Evolutionary conservation across 2,888 invertebrate species (phyloP).

Genomic region (Monopis laevigella): DNA sequence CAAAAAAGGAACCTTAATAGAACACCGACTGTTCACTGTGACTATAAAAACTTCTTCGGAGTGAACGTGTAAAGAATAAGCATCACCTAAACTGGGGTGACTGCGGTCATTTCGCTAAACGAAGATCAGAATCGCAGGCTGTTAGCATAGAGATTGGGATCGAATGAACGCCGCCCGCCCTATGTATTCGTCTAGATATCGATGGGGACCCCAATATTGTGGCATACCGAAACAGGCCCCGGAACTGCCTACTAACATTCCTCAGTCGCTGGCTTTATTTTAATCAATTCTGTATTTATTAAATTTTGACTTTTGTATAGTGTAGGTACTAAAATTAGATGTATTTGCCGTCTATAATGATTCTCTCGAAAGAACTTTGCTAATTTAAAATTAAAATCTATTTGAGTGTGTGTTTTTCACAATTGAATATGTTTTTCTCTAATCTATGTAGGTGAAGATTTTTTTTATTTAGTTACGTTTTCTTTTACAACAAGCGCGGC

Average conservation of each 20-base stretch:
- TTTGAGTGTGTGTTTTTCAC: too few species aligned
- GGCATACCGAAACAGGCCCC: conserved; percentile 52
- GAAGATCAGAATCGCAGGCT: conserved; percentile 67
- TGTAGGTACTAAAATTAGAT: too few species aligned
- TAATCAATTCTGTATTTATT: background rate
- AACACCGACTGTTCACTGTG: conserved; percentile 42
- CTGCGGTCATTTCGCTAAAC: conserved; percentile 68
- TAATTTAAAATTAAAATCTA: too few species aligned
- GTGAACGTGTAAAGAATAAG: conserved; percentile 64
- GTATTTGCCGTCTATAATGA: too few species aligned
- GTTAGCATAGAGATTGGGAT: conserved; percentile 68
- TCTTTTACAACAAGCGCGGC: too few species aligned
- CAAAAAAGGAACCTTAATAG: conserved; percentile 32
- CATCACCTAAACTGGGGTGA: conserved; percentile 56
- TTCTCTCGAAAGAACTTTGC: too few species aligned
- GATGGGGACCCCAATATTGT: conserved; percentile 55
- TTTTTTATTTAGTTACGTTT: too few species aligned
- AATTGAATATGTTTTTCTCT: too few species aligned
- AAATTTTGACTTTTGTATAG: background rate
- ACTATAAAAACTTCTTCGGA: conserved; percentile 59
- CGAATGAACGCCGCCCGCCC: conserved; percentile 59
- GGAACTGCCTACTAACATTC: conserved; percentile 49
- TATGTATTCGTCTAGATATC: conserved; percentile 59
- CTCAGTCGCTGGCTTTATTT: conserved; percentile 23
- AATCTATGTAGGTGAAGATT: too few species aligned